Evolutionary conservation across 2,113 vertebrate species (phyloP).

Genomic region (Calonectris borealis): DNA sequence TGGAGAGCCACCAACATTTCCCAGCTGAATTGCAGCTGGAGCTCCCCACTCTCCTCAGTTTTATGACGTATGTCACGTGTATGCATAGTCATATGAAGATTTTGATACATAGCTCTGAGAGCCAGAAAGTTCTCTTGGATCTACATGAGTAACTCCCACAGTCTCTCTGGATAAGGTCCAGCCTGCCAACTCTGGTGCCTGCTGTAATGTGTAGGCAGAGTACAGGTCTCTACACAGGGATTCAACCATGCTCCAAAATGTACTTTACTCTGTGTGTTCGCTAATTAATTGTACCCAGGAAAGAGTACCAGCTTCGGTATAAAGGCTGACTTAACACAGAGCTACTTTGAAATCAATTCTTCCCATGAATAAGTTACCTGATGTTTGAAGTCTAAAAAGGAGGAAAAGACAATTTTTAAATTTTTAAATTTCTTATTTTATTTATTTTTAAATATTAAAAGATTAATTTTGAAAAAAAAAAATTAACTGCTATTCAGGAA

Average conservation of each 20-base stretch:
- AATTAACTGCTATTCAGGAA: background rate
- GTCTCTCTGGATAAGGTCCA: background rate
- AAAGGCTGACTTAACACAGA: background rate
- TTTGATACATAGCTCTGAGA: background rate
- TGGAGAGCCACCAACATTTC: background rate
- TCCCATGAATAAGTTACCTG: background rate
- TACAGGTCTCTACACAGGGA: background rate
- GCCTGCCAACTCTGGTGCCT: background rate
- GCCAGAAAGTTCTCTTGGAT: background rate
- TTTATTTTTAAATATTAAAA: background rate
- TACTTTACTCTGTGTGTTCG: background rate
- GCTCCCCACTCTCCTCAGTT: background rate
- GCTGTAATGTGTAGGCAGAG: background rate
- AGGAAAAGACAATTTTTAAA: background rate
- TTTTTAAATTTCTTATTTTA: background rate
- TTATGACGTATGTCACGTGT: background rate
- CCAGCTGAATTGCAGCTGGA: constrained; percentile 23
- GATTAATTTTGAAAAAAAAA: background rate
- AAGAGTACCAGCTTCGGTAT: background rate
- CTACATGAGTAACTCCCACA: background rate
- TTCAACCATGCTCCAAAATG: background rate
- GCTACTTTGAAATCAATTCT: background rate
- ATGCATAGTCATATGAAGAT: background rate
- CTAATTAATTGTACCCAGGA: background rate
- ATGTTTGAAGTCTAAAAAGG: background rate